Conservation (phyloP, 1,140 invertebrate species). For the Argopecten irradians region DNA sequence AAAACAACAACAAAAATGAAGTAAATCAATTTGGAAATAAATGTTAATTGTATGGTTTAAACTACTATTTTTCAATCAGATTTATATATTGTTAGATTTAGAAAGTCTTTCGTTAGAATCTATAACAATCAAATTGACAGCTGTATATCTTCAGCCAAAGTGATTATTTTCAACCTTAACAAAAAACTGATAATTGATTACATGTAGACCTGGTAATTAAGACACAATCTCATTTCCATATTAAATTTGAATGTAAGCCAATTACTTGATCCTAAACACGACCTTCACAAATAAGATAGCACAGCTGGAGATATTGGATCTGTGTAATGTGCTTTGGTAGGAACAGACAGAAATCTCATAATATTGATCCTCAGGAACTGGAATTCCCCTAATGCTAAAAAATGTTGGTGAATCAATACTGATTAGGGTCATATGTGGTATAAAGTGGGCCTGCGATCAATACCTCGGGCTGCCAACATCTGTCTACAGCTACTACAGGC, state of each 20-base stretch:
- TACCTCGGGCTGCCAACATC: not conserved
- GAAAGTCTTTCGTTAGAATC: no score
- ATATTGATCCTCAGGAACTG: not conserved
- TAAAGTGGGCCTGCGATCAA: not conserved
- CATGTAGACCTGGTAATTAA: no score
- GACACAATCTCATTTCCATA: no score
- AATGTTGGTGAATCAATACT: not conserved
- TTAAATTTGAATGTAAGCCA: not conserved
- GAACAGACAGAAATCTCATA: not conserved
- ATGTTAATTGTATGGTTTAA: no score
- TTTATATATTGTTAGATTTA: no score
- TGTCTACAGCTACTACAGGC: no score
- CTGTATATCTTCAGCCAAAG: no score
- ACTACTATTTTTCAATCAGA: no score
- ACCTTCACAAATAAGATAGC: not conserved
- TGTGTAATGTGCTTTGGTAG: not conserved
- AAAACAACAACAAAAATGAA: no score
- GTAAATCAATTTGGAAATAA: no score
- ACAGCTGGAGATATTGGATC: not conserved
- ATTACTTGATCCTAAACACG: not conserved
- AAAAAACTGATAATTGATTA: not conserved
- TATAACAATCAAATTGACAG: no score
- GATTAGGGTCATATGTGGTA: not conserved
- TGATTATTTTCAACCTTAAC: not conserved
- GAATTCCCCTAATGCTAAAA: conserved; percentile 21